A percentile compares a stretch with the other conserved stretches of the same genome.
Evolutionary conservation across 2,888 invertebrate species (phyloP).

Genomic region (Melikaiella ostensackeni): DNA sequence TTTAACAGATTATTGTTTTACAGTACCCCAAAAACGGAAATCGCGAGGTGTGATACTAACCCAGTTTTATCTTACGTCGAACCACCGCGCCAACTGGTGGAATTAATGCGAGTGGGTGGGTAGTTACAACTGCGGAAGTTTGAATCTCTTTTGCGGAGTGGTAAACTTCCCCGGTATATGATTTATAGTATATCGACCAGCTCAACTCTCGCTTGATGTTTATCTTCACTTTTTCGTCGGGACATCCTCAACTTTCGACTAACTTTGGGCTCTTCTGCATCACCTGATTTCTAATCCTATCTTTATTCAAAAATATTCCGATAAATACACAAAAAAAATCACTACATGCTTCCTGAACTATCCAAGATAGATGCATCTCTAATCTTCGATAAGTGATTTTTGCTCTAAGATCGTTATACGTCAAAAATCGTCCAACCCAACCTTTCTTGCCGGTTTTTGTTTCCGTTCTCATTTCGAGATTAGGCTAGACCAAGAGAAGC

Average conservation of each 20-base stretch:
- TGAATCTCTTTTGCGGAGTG: neutral
- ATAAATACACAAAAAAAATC: too few relatives aligned
- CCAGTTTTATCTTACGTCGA: constrained; percentile 16
- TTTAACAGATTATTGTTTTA: neutral
- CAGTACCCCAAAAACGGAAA: neutral
- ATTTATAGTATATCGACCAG: constrained; percentile 6
- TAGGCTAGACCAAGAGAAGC: constrained; percentile 42
- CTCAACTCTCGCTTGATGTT: neutral
- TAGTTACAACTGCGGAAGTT: constrained; percentile 16
- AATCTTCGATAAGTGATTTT: too few relatives aligned
- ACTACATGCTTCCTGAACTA: too few relatives aligned
- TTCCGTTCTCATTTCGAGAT: neutral
- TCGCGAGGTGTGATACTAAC: constrained; percentile 6
- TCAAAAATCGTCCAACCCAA: neutral
- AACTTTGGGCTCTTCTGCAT: neutral
- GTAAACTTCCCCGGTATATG: constrained; percentile 31
- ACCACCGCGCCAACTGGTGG: neutral
- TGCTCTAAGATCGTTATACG: too few relatives aligned
- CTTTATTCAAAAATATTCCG: neutral
- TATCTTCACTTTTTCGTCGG: neutral
- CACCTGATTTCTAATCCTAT: neutral
- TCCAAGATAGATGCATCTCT: too few relatives aligned
- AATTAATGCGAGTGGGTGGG: neutral
- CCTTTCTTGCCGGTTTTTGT: neutral
- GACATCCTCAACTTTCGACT: neutral